A percentile compares a stretch with the other conserved stretches of the same genome.
phyloP scores from a whole-genome alignment of 2,888 invertebrate genomes.

The Philaethria dido region DNA sequence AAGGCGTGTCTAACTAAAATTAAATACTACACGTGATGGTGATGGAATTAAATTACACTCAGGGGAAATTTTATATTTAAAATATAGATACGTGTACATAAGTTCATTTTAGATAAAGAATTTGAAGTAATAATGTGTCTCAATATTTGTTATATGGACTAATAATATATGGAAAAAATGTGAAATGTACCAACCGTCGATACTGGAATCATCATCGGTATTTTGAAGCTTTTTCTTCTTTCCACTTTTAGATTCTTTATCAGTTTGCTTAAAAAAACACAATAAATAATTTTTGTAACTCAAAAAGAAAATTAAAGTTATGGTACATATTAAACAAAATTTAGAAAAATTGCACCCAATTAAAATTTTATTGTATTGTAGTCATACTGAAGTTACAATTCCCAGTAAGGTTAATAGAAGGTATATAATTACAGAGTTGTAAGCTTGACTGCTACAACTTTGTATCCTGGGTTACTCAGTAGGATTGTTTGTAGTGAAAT shows the following conservation, averaged over 20 bases:
- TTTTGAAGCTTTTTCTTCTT: conserved; percentile 42
- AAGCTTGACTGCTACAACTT: not conserved
- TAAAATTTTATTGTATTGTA: no score
- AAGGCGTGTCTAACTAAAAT: not conserved
- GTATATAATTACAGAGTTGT: not conserved
- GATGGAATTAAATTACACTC: not conserved
- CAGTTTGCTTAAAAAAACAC: conserved; percentile 18
- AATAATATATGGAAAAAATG: no score
- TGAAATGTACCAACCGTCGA: conserved; percentile 50
- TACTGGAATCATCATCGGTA: conserved; percentile 47
- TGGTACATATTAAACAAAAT: no score
- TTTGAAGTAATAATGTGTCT: no score
- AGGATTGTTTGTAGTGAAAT: not conserved
- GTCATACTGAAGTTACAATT: not conserved
- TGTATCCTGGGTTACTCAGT: not conserved
- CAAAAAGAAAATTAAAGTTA: no score
- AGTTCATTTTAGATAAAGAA: no score
- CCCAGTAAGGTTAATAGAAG: not conserved
- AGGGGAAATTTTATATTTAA: conserved; percentile 1
- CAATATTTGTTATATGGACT: no score
- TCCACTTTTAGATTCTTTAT: conserved; percentile 40
- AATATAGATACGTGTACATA: not conserved
- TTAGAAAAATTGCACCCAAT: no score
- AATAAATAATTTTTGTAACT: not conserved
- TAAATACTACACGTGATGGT: not conserved